Base-by-base conservation (phyloP, 2,113 vertebrate genomes). In the Penelope pileata region DNA sequence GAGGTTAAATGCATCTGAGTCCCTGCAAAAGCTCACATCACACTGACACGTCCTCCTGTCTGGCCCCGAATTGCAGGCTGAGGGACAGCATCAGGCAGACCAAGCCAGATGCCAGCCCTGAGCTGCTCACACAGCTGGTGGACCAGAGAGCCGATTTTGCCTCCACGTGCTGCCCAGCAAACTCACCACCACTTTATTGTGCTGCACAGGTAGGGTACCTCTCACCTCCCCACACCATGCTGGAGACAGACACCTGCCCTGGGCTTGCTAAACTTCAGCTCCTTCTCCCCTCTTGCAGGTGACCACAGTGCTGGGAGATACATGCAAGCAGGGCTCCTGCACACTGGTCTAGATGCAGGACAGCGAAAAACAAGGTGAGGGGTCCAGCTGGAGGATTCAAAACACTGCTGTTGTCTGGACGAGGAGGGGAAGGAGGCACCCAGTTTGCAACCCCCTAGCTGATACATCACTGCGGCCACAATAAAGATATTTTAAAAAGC, bases 181-280 rank as follows among this genome's bases (percentile, higher is more conserved):
- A 93, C 60, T 88, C 94, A 0, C 96, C 97, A 24, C 96, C 95
- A 3, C 40, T 80, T 27, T 95, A 95, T 63, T 96, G 97, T 5
- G 22, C 80, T 17, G 18, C 80, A 34, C 75, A 96, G 91, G 96
- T 97, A 91, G 86, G 26, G 14, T 30, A 1, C 1, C 72, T 48
- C 47, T 16, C 53, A 4, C 19, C 8, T 1, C 16, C 42, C 69
- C 5, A 0, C 2, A 2, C 24, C 10, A 2, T 5, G 9, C 47
- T 1, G 16, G 38, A 1, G 2, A 21, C 26, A 26, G 7, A 32
- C 29, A 29, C 51, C 5, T 0, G 1, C 8, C 2, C 32, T 2
- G 0, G 12, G 9, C 53, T 68, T 63, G 56, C 62, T 68, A 86
- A 45, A 42, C 53, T 30, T 91, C 7, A 5, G 4, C 43, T 74